These are phyloP conservation scores for Stenurella melanura DNA, from an alignment of 2,888 invertebrate genomes.

Conservation along the genomic window DNA sequence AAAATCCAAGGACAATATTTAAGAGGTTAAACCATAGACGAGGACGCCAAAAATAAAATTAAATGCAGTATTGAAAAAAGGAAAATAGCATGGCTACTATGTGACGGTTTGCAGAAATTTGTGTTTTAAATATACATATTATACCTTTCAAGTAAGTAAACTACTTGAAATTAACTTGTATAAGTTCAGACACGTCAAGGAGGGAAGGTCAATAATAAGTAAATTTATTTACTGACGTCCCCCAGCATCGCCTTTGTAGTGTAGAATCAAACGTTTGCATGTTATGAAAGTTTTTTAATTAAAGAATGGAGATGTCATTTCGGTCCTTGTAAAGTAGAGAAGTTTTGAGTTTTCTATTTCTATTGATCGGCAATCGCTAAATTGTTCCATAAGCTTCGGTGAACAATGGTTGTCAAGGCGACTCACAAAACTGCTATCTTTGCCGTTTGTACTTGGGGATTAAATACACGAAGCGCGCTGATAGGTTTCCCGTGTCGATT, in stretches of 20 bases:
- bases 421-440: slow-evolving; percentile 34
- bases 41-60: no score
- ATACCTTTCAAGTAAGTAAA: no score
- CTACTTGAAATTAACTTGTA: no score
- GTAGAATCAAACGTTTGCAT: not conserved
- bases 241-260: not conserved
- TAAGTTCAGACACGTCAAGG: no score
- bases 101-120: no score
- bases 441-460: slow-evolving; percentile 15
- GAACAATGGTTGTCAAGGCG: slow-evolving; percentile 23
- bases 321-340: slow-evolving; percentile 5
- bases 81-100: no score
- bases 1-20: no score
- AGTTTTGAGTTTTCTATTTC: slow-evolving; percentile 19
- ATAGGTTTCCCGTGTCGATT: slow-evolving; percentile 16
- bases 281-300: slow-evolving; percentile 22
- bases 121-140: no score
- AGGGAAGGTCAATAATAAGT: no score
- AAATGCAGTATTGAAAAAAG: no score
- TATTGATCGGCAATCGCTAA: slow-evolving; percentile 31
- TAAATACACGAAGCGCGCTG: slow-evolving; percentile 8
- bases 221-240: not conserved
- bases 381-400: slow-evolving; percentile 16
- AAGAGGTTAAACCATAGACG: no score
- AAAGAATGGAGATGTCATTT: slow-evolving; percentile 22